A percentile compares a stretch with the other conserved stretches of the same genome.
phyloP scores from a whole-genome alignment of 2,797 vertebrate genomes.

The Fistularia tabacaria region DNA sequence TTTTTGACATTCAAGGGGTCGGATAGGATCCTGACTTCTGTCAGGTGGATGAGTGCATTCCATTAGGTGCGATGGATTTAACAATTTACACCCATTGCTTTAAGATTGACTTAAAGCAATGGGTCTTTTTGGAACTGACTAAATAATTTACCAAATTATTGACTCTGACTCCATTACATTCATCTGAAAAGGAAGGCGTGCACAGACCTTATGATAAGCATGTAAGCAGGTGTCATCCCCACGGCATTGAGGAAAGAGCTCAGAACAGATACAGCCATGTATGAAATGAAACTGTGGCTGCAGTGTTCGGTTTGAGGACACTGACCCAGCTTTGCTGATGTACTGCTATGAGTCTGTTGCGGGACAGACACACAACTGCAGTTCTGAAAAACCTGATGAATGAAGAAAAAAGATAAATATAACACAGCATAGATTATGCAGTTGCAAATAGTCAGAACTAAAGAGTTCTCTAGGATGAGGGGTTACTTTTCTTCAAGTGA shows the following conservation, averaged over 20 bases:
- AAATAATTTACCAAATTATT: too few species aligned
- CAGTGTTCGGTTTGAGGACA: slow-evolving; percentile 79
- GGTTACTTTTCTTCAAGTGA: neutral
- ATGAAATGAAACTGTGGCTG: slow-evolving; percentile 81
- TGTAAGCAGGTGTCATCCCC: slow-evolving; percentile 87
- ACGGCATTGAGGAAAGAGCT: slow-evolving; percentile 86
- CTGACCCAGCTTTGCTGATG: slow-evolving; percentile 80
- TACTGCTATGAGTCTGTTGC: slow-evolving; percentile 73
- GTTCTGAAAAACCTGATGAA: slow-evolving; percentile 83
- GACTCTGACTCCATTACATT: neutral
- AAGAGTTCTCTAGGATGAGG: neutral
- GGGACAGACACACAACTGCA: slow-evolving; percentile 82
- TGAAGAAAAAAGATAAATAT: slow-evolving; percentile 5
- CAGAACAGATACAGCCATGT: slow-evolving; percentile 81
- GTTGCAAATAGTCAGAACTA: neutral
- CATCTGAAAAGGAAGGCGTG: neutral
- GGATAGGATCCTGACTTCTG: too few species aligned
- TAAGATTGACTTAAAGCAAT: too few species aligned
- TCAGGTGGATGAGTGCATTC: too few species aligned
- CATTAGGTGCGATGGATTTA: too few species aligned
- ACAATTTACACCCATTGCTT: too few species aligned
- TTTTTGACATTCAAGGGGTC: too few species aligned
- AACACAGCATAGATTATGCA: neutral
- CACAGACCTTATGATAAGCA: slow-evolving; percentile 88
- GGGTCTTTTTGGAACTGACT: too few species aligned